Percentiles rank a stretch among this genome's conserved stretches.
Evolutionary conservation across 2,888 invertebrate genomes (phyloP).

Genomic region (Lasioglossum villosulum): DNA sequence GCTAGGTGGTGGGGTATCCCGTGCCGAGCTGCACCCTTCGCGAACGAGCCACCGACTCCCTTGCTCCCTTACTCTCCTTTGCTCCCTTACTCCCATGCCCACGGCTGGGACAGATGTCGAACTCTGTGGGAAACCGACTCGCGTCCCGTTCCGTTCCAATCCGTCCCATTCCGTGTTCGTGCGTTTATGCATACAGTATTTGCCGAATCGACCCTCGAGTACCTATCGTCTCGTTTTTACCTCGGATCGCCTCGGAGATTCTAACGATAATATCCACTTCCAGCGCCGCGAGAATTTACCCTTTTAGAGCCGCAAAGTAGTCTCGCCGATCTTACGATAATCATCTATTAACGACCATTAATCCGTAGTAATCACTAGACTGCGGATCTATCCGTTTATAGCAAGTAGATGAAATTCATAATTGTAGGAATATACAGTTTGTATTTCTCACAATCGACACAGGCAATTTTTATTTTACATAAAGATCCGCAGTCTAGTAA

Average conservation of each 20-base stretch:
- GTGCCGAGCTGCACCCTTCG: slow-evolving; percentile 69
- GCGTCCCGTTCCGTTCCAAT: slow-evolving; percentile 22
- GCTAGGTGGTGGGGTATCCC: slow-evolving; percentile 63
- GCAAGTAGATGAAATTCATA: too few species aligned
- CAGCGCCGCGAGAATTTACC: background rate
- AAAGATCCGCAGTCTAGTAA: too few species aligned
- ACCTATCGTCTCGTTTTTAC: background rate
- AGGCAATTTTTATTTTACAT: too few species aligned
- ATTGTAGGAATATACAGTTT: too few species aligned
- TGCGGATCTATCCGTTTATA: too few species aligned
- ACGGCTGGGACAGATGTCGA: slow-evolving; percentile 81
- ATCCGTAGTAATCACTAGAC: too few species aligned
- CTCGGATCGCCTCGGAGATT: background rate
- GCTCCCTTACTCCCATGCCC: slow-evolving; percentile 37
- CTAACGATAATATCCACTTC: background rate
- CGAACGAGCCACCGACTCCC: slow-evolving; percentile 58
- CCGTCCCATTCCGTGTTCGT: slow-evolving; percentile 31
- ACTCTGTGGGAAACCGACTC: slow-evolving; percentile 83
- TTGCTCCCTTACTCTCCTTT: slow-evolving; percentile 35
- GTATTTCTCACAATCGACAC: too few species aligned
- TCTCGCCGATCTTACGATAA: background rate
- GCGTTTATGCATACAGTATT: background rate
- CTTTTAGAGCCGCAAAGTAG: background rate
- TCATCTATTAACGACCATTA: background rate
- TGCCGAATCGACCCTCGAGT: background rate